Conservation (phyloP, 2,888 invertebrate species). For the Dynastes hyllus region DNA sequence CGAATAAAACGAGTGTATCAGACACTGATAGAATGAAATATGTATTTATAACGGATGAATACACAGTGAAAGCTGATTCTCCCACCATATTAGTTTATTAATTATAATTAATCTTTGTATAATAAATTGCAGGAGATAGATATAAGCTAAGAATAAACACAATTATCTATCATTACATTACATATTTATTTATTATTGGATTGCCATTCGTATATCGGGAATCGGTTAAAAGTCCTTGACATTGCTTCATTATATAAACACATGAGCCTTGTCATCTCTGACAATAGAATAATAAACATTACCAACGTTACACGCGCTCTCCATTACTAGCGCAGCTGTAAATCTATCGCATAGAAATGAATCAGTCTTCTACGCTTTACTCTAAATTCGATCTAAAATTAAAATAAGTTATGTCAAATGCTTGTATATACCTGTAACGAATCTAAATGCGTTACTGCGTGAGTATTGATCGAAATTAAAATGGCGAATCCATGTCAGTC, state of each 20-base stretch:
- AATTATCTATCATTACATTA: neutral
- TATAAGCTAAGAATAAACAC: neutral
- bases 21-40: neutral
- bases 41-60: neutral
- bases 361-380: constrained; percentile 3
- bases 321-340: constrained; percentile 3
- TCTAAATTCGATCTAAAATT: neutral
- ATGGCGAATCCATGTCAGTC: neutral
- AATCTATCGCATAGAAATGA: constrained; percentile 6
- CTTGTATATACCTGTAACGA: neutral
- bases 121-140: neutral
- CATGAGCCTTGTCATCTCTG: constrained; percentile 31
- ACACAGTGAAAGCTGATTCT: neutral
- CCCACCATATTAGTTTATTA: neutral
- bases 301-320: constrained; percentile 4
- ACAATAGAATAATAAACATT: constrained; percentile 41
- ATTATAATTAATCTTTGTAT: neutral
- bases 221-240: constrained; percentile 29
- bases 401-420: neutral
- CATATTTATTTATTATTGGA: constrained; percentile 18
- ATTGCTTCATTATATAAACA: constrained; percentile 12
- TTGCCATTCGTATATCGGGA: neutral
- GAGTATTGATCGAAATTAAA: constrained; percentile 7
- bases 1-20: too few relatives aligned
- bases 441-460: neutral